Evolutionary conservation across 2,888 invertebrate genomes (phyloP), one percentile per base, ranked within the genome.

Genomic region (Tetrapedia diversipes): DNA sequence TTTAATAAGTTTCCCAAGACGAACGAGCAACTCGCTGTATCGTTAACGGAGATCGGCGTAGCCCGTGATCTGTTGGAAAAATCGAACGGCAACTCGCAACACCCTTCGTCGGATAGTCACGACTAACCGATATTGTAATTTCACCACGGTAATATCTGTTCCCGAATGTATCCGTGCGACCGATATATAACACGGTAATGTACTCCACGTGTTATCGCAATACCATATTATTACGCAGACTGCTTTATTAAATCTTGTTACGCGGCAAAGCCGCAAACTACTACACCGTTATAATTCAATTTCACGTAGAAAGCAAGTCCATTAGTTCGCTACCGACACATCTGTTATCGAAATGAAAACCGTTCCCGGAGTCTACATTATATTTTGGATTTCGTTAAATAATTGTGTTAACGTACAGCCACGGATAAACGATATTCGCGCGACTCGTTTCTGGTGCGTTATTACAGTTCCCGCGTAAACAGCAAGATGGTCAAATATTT

Each of bases 221-320:
- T 70, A 74, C 49, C 82, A 68, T 81, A 83, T 83, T 82, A 81
- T 83, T 83, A 82, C 83, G 77, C 76, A 56, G 67, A 70, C 79
- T 83, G 83, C 83, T 83, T 80, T 83, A 83, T 81, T 83, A 83
- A 83, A 83, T 81, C 83, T 83, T 80, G 83, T 82, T 84, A 71
- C 80, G 80, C 63, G 73, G 76, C 74, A 82, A 83, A 74, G 83
- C 83, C 83, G 78, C 82, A 83, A 83, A 82, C 80, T 83, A 77
- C 77, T 80, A 78, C 80, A 72, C 56, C 80, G 80, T 81, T 77
- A 83, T 82, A 80, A 83, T 84, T 84, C 82, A 82, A 82, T 83
- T 83, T 83, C 83, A 74, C 43, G 76, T 80, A 78, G 70, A 84
- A 84, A 84, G 81, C 83, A 78, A 78, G 82, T 84, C 83, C 83